Base-by-base conservation (phyloP, 2,797 vertebrate genomes). In the Tachyglossus aculeatus region DNA sequence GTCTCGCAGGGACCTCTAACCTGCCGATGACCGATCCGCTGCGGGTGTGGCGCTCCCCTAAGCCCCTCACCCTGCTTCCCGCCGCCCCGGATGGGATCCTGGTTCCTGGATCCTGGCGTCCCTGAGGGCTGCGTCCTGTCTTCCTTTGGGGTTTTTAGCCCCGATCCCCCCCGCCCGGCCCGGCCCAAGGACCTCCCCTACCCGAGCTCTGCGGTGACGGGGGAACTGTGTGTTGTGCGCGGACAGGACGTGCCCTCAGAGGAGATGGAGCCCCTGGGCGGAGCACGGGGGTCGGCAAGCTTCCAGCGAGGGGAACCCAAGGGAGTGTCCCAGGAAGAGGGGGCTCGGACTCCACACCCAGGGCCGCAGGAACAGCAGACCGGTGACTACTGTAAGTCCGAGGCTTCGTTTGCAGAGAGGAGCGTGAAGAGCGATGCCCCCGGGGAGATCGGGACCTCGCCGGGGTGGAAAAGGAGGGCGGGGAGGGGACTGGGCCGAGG, bases 171-270 rank as follows among this genome's bases (percentile, higher is more conserved):
- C 36, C 4, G 1, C 48, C 65, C 48, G 71, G 31, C 60, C n/a
- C n/a, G n/a, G n/a, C n/a, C n/a, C n/a, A n/a, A n/a, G n/a, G 67
- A 66, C 31, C 36, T 22, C 60, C 39, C 33, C 36, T 4, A 1
- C 48, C 65, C 48, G 71, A 31, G 60, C 44, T 70, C 8, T 21
- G 51, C 62, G 70, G 75, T 83, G 53, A 85, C 32, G 48, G 43
- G 37, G 64, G n/a, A n/a, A n/a, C 27, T 85, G 21, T 73, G 48
- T 79, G 48, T 82, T 73, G 61, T 83, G 61, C 76, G 71, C 48
- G 48, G 55, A 55, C 76, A 87, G 85, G 82, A 71, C n/a, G 65
- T 57, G 21, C 48, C 73, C 41, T 62, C 62, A 31, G 73, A 77
- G 69, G 48, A 60, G 5, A 40, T 4, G 32, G 73, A 63, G 44